These are phyloP conservation scores for Montipora cactus DNA, from an alignment of 64 coral and sea anemone genomes.

Conservation along the genomic window DNA sequence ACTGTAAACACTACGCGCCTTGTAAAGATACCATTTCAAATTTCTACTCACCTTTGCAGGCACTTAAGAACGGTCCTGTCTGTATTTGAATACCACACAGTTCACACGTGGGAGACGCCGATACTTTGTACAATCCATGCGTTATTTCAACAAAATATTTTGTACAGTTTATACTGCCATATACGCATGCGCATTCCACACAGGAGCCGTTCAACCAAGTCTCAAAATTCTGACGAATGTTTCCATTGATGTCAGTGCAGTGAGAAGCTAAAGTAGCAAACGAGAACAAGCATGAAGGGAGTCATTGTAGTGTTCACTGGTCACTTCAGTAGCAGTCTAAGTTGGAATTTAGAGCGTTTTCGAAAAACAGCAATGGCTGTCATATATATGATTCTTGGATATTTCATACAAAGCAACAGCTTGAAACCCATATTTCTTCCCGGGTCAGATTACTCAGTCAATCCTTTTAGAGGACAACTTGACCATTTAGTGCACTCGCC, in stretches of 20 bases:
- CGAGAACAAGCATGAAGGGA: background rate
- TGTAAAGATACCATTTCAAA: background rate
- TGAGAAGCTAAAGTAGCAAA: background rate
- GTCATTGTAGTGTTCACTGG: background rate
- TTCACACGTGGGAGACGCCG: background rate
- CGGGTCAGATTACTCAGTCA: too few relatives aligned
- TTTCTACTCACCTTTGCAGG: conserved; percentile 14
- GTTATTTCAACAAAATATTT: background rate
- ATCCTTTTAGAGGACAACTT: too few relatives aligned
- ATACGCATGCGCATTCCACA: conserved; percentile 15
- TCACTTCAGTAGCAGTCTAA: too few relatives aligned
- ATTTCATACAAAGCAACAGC: too few relatives aligned
- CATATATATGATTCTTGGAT: too few relatives aligned
- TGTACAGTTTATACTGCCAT: conserved; percentile 29
- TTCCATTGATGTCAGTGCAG: background rate
- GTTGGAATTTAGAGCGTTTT: too few relatives aligned
- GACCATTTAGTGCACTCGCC: too few relatives aligned
- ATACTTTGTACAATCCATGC: background rate
- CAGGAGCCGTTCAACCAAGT: conserved; percentile 29
- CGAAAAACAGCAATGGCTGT: too few relatives aligned
- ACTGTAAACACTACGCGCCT: background rate
- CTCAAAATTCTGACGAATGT: conserved; percentile 1
- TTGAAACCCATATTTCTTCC: too few relatives aligned
- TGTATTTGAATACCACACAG: background rate
- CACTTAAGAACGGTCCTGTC: background rate